Percentiles rank a stretch among this genome's conserved stretches.
Conservation (phyloP, 2,797 vertebrate species). For the Hoplostethus mediterraneus region DNA sequence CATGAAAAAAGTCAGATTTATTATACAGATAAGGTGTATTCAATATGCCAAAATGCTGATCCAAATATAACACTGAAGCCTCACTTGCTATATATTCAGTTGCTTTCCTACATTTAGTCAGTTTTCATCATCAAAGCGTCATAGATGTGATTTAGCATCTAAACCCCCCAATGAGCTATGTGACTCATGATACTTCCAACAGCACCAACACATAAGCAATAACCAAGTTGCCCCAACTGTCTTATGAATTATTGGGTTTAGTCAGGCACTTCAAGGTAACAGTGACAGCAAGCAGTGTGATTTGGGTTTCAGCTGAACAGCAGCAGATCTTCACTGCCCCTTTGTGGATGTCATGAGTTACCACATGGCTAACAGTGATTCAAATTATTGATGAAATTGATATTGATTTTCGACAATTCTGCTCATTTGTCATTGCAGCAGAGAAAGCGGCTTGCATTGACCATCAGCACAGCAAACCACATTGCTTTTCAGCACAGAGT, state of each 20-base stretch:
- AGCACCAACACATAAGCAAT: neutral
- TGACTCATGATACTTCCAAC: neutral
- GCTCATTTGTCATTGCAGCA: neutral
- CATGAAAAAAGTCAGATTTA: too few species aligned
- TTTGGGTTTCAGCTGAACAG: neutral
- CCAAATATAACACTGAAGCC: too few species aligned
- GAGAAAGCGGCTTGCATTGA: too few species aligned
- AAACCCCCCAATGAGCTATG: neutral
- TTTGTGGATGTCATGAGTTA: conserved; percentile 44
- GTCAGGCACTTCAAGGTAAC: neutral
- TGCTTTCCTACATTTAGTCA: too few species aligned
- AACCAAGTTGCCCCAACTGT: neutral
- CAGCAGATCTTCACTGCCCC: conserved; percentile 36
- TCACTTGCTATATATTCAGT: too few species aligned
- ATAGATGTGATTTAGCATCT: too few species aligned
- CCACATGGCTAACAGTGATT: conserved; percentile 8
- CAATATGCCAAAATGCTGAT: too few species aligned
- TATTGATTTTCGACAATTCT: neutral
- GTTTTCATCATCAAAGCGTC: too few species aligned
- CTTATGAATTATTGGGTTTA: neutral
- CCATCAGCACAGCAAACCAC: too few species aligned
- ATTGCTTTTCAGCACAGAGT: too few species aligned
- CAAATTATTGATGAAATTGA: too few species aligned
- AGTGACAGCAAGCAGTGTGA: neutral
- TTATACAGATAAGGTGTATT: too few species aligned